phyloP scores from a whole-genome alignment of 2,113 vertebrate species.

The Xyrauchen texanus region DNA sequence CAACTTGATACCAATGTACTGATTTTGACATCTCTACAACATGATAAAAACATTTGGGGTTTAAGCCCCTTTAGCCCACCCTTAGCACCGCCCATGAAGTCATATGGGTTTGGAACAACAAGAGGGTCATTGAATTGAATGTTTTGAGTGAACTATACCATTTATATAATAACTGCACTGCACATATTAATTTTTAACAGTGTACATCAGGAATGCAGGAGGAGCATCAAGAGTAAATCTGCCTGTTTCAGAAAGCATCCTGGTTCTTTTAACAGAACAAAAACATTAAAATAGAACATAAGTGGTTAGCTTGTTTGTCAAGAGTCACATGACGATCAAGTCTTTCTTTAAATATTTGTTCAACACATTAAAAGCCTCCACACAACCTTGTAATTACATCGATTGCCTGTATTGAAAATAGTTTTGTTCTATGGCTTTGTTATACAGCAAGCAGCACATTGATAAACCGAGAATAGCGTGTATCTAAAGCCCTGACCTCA shows the following conservation, averaged over 20 bases:
- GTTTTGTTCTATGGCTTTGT: background rate
- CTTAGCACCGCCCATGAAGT: too few species aligned
- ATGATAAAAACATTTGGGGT: too few species aligned
- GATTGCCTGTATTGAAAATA: background rate
- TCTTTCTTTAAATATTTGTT: slow-evolving; percentile 38
- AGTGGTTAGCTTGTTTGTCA: background rate
- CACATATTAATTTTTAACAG: too few species aligned
- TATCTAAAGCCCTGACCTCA: background rate
- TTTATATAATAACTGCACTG: too few species aligned
- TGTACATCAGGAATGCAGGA: too few species aligned
- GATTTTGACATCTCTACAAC: too few species aligned
- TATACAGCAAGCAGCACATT: background rate
- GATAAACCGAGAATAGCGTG: background rate
- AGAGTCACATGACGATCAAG: background rate
- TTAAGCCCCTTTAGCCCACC: too few species aligned
- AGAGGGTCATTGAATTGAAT: too few species aligned
- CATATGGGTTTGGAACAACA: too few species aligned
- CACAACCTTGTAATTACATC: background rate
- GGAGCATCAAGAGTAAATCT: background rate
- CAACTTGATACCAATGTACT: too few species aligned
- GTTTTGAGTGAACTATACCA: too few species aligned
- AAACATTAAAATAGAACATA: background rate
- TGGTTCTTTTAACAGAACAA: slow-evolving; percentile 1
- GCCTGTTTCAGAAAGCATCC: background rate
- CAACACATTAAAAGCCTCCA: background rate